phyloP scores from a whole-genome alignment of 2,888 invertebrate genomes.

The Sisyra nigra region DNA sequence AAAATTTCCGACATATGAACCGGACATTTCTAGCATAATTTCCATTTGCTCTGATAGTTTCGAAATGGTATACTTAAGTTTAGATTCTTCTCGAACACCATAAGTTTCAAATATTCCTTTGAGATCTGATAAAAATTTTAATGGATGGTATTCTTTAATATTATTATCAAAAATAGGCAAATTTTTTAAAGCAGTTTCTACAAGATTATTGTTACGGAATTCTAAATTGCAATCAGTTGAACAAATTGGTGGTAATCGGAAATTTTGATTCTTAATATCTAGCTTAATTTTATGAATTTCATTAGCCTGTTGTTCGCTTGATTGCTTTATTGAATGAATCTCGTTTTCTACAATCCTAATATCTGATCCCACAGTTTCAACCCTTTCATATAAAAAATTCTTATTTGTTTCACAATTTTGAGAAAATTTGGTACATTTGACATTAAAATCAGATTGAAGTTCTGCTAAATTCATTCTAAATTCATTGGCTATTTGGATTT shows the following conservation, averaged over 20 bases:
- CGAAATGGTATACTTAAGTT: neutral
- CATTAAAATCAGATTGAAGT: too few relatives aligned
- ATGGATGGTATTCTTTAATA: neutral
- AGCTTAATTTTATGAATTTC: neutral
- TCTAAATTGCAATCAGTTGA: neutral
- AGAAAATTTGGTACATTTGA: too few relatives aligned
- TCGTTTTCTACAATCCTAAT: too few relatives aligned
- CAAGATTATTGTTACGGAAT: neutral
- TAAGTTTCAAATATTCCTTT: neutral
- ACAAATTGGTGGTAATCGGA: neutral
- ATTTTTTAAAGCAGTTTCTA: neutral
- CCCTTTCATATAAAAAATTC: too few relatives aligned
- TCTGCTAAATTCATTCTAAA: too few relatives aligned
- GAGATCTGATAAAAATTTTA: neutral
- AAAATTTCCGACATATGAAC: neutral
- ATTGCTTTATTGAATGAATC: too few relatives aligned
- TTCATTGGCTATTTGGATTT: too few relatives aligned
- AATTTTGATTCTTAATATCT: too few relatives aligned
- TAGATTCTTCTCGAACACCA: neutral
- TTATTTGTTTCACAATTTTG: too few relatives aligned
- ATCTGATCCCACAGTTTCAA: too few relatives aligned
- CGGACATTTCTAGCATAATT: neutral
- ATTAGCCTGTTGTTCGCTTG: neutral
- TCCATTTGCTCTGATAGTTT: neutral
- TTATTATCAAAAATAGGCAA: neutral